phyloP scores from a whole-genome alignment of 2,113 vertebrate species.

The Heterochromis multidens region DNA sequence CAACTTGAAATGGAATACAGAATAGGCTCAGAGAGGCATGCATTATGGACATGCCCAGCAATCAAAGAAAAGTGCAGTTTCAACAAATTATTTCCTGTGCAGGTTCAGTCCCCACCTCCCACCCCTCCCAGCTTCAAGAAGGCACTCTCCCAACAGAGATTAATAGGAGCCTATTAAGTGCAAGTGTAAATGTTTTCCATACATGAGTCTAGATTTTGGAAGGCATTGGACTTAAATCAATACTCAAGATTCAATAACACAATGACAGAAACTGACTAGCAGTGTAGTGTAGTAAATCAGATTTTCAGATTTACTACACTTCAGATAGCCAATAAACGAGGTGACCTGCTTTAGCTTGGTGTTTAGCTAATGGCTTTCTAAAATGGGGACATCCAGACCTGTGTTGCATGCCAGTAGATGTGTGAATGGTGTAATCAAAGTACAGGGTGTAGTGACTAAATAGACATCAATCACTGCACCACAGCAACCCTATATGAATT shows the following conservation, averaged over 20 bases:
- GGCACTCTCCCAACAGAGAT: constrained; percentile 9
- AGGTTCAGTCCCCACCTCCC: neutral
- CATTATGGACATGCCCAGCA: neutral
- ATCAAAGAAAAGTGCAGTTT: neutral
- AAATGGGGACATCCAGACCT: constrained; percentile 29
- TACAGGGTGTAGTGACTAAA: neutral
- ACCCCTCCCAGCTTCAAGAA: neutral
- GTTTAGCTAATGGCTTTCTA: constrained; percentile 43
- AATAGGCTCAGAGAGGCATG: neutral
- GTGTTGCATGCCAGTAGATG: neutral
- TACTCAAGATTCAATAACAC: constrained; percentile 34
- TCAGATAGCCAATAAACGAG: constrained; percentile 13
- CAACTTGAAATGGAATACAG: neutral
- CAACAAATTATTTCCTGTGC: neutral
- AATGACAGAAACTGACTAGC: constrained; percentile 25
- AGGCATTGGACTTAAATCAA: constrained; percentile 29
- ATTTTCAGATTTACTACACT: neutral
- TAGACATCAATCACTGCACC: neutral
- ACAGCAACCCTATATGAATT: neutral
- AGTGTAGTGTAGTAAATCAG: constrained; percentile 11
- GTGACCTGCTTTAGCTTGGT: constrained; percentile 27
- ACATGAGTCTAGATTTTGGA: constrained; percentile 20
- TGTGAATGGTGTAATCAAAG: constrained; percentile 6
- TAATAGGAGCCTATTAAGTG: constrained; percentile 23
- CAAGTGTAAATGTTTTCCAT: constrained; percentile 1